phyloP scores from a whole-genome alignment of 1,140 invertebrate genomes.

The Homalodisca vitripennis region DNA sequence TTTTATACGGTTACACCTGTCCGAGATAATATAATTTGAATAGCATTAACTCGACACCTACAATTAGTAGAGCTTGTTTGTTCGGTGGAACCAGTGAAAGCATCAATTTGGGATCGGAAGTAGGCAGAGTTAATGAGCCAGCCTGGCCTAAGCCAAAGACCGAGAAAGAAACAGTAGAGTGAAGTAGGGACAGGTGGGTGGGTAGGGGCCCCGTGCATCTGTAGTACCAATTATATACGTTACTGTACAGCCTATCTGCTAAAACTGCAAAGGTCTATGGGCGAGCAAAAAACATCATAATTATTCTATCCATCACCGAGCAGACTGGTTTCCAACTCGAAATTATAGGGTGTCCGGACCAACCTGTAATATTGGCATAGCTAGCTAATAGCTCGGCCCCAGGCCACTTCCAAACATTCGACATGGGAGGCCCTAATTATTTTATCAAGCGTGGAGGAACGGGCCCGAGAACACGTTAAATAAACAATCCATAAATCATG shows the following conservation, averaged over 20 bases:
- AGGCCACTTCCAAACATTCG: conserved; percentile 19
- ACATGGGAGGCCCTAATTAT: conserved; percentile 40
- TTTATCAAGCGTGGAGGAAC: conserved; percentile 37
- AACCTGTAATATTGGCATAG: conserved; percentile 29
- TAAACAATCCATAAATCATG: conserved; percentile 43
- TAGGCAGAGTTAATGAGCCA: not conserved
- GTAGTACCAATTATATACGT: too few relatives aligned
- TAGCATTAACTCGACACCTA: conserved; percentile 2
- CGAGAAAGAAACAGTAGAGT: too few relatives aligned
- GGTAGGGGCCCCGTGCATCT: too few relatives aligned
- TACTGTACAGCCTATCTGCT: not conserved
- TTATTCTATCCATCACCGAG: conserved; percentile 31
- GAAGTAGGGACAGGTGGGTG: conserved; percentile 4
- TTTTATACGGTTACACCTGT: conserved; percentile 7
- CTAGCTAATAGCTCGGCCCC: conserved; percentile 25
- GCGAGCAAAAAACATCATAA: conserved; percentile 28
- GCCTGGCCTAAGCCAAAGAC: not conserved
- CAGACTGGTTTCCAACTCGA: conserved; percentile 29
- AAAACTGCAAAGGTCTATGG: conserved; percentile 2
- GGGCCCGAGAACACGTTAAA: conserved; percentile 38
- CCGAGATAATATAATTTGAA: conserved; percentile 5
- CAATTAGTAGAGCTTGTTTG: not conserved
- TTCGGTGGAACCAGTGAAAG: not conserved
- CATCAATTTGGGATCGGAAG: conserved; percentile 2
- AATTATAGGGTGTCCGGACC: conserved; percentile 38